Base-by-base conservation (phyloP, 2,888 invertebrate genomes). In the Calameuta filiformis region DNA sequence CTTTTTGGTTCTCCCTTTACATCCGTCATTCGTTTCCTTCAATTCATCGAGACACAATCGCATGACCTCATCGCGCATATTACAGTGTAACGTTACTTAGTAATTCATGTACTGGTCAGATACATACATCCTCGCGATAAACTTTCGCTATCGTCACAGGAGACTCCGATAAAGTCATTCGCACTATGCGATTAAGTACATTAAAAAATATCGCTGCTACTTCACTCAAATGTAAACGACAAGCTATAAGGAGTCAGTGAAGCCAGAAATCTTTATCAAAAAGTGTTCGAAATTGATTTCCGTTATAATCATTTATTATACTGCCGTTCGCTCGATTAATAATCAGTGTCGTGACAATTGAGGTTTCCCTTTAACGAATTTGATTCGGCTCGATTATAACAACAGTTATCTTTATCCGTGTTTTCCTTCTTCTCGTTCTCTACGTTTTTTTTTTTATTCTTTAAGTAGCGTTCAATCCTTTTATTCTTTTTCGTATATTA, bases 201-300 rank as follows among this genome's bases (percentile, higher is more conserved):
- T 88, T 87, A 87, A 86, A 88, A 89, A 87, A 89, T 87, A 89
- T 84, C 83, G 84, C 84, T 56, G 85, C 83, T 85, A 84, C 84
- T 82, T 84, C 84, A 82, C 84, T 86, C 83, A 83, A 84, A 82
- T 83, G 81, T 80, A 83, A 87, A 77, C 81, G 82, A 84, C 79
- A 81, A 83, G 85, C 83, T 83, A 84, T 79, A 81, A 79, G 80
- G 76, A 82, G 83, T 83, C 83, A 82, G 83, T 83, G 82, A 83
- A 84, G 85, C 83, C 81, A 82, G 80, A 56, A 56, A 56, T 56
- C 56, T 56, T 56, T 56, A 56, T 23, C 56, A 56, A 56, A 23
- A 56, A 56, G 56, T 56, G 23, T 56, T 56, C 56, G 56, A 15
- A 56, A 56, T 56, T 15, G 23, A 56, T 56, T 56, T 56, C 56